Base-by-base conservation (phyloP, 2,113 vertebrate species). In the Tonatia bakeri region DNA sequence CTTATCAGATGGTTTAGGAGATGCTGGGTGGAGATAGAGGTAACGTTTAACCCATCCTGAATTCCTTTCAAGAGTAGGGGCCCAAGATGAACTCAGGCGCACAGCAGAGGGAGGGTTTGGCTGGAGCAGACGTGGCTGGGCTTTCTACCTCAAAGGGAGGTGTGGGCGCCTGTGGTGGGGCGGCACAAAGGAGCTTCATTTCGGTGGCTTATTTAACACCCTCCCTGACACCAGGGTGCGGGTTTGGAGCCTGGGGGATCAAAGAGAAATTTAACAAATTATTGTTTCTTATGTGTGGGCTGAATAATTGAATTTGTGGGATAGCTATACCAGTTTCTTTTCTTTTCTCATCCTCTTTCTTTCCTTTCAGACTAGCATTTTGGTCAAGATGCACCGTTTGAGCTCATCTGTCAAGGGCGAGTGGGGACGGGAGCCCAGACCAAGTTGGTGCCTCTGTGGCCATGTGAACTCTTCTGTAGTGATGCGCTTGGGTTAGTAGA, bases 1-100 rank as follows among this genome's bases (percentile, higher is more conserved):
- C 99, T 99, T 99, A 99, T 99, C 99, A 98, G 98, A 97, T 98
- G 98, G 98, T 98, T 98, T 98, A 98, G 98, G 98, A 98, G 98
- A 99, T 98, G 98, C 98, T 98, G 98, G 99, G 98, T 98, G 31
- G 98, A 99, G 99, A 99, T 98, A 98, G 98, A 97, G 98, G 97
- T 98, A 98, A 99, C 99, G 99, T 99, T 97, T 99, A 98, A 99
- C 99, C 98, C 96, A 97, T 94, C 96, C 96, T 97, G 95, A 96
- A 98, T 98, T 98, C 96, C 97, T 98, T 97, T 97, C 91, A 47
- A 50, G 81, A 94, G 87, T 40, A 33, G 94, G 65, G 94, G 86
- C 93, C 91, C 87, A 20, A 50, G 81, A 45, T 28, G 69, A 80
- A 20, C 61, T 87, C 84, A 64, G 69, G 96, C 43, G 7, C 96